Conservation (phyloP, 2,113 vertebrate species). For the Aldabrachelys gigantea region DNA sequence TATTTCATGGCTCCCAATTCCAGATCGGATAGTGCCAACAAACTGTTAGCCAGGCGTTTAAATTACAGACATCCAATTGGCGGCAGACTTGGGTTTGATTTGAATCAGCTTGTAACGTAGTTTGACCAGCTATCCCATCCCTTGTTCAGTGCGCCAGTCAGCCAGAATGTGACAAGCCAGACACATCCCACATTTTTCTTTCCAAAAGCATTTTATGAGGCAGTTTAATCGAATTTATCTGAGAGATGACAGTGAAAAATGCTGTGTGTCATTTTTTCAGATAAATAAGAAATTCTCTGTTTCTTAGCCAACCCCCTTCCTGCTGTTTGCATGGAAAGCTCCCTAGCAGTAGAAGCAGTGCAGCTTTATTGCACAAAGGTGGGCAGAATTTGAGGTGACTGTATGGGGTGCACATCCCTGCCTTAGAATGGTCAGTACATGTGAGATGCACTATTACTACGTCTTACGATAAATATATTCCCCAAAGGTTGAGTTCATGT, state of each 20-base stretch:
- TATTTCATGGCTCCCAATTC: not conserved
- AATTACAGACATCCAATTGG: not conserved
- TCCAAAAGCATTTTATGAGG: conserved; percentile 5
- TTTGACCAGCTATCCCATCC: not conserved
- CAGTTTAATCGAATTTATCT: conserved; percentile 13
- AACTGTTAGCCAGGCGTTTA: not conserved
- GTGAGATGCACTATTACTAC: not conserved
- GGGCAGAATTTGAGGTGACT: conserved; percentile 19
- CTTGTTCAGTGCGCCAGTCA: not conserved
- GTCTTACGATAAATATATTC: conserved; percentile 2
- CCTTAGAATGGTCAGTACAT: not conserved
- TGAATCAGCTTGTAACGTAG: not conserved
- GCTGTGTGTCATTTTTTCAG: conserved; percentile 2
- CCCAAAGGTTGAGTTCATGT: conserved; percentile 5
- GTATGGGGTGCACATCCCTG: not conserved
- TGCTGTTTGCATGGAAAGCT: not conserved
- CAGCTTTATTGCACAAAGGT: conserved; percentile 29
- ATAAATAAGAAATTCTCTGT: not conserved
- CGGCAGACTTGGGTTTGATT: not conserved
- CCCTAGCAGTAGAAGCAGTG: not conserved
- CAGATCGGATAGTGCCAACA: not conserved
- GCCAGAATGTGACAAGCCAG: conserved; percentile 5
- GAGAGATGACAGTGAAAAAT: conserved; percentile 8
- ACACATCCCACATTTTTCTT: not conserved
- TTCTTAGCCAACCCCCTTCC: not conserved